Base-by-base conservation (phyloP, 2,888 invertebrate genomes). In the Chymomyza caudatula region DNA sequence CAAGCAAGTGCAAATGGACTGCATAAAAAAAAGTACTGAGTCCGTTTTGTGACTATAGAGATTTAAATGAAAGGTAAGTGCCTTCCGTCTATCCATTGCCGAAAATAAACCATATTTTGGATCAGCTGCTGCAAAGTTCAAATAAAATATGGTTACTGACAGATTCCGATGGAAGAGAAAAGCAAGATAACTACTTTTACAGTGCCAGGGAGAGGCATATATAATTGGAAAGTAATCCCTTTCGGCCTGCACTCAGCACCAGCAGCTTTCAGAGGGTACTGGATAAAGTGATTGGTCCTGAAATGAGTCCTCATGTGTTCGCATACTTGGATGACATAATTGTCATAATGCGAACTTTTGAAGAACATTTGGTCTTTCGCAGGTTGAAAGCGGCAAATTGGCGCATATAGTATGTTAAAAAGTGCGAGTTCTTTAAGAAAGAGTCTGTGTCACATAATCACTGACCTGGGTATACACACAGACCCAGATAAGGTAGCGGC, bases 141-240 rank as follows among this genome's bases (percentile, higher is more conserved):
- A n/a, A 20, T 56, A 11, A 60, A 65, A 3, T 51, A 25, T 17
- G 54, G 57, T 0, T 61, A 58, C 11, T 65, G 52, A 57, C 65
- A 65, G 11, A 65, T 65, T 4, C 65, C 60, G 53, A 44, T 4
- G n/a, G n/a, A n/a, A n/a, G n/a, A n/a, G n/a, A n/a, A n/a, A n/a
- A n/a, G n/a, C n/a, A n/a, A n/a, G n/a, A n/a, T n/a, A n/a, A n/a
- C n/a, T n/a, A n/a, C n/a, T n/a, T n/a, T n/a, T n/a, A n/a, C n/a
- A n/a, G n/a, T n/a, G n/a, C n/a, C n/a, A 22, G 19, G n/a, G n/a
- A n/a, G n/a, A n/a, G n/a, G n/a, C n/a, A n/a, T n/a, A n/a, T n/a
- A 4, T 11, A 4, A 11, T 4, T 4, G 11, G 5, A 37, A 11
- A 11, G 37, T 11, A 6, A 4, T 37, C 4, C 47, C 19, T 15